These are phyloP conservation scores for Chouioia cunea DNA, from an alignment of 2,888 invertebrate species.

Conservation along the genomic window DNA sequence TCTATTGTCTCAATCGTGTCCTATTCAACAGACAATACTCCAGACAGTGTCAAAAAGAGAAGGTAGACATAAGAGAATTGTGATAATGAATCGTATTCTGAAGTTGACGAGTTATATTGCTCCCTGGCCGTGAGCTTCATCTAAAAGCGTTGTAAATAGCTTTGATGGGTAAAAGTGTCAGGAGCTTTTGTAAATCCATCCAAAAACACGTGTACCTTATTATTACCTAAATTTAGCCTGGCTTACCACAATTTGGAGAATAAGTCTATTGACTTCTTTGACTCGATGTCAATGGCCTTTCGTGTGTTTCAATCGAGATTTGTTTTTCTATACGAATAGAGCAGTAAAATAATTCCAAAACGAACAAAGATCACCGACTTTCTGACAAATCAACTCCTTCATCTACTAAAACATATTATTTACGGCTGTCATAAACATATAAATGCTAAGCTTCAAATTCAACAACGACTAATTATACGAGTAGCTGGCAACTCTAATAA, in stretches of 20 bases:
- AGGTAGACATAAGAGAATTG: constrained; percentile 24
- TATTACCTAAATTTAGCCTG: too few species aligned
- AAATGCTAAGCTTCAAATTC: constrained; percentile 15
- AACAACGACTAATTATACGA: constrained; percentile 26
- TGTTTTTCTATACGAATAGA: too few species aligned
- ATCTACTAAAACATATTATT: constrained; percentile 22
- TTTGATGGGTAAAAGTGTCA: constrained; percentile 49
- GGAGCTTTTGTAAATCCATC: constrained; percentile 10
- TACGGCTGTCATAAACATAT: constrained; percentile 24
- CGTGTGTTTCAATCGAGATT: too few species aligned
- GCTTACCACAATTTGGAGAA: too few species aligned
- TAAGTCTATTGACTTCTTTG: too few species aligned
- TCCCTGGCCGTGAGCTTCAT: constrained; percentile 48
- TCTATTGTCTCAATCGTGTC: constrained; percentile 43
- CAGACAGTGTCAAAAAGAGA: neutral
- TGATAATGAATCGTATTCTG: constrained; percentile 47
- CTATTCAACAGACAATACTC: too few species aligned
- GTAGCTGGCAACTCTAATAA: constrained; percentile 20
- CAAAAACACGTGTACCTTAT: too few species aligned
- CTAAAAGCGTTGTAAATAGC: constrained; percentile 22
- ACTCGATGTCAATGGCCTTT: too few species aligned
- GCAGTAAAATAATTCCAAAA: too few species aligned
- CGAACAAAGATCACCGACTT: too few species aligned
- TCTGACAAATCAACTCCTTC: neutral
- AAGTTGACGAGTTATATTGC: constrained; percentile 51